Conservation (phyloP, 2,888 invertebrate species). For the Iselma pallidipennis region DNA sequence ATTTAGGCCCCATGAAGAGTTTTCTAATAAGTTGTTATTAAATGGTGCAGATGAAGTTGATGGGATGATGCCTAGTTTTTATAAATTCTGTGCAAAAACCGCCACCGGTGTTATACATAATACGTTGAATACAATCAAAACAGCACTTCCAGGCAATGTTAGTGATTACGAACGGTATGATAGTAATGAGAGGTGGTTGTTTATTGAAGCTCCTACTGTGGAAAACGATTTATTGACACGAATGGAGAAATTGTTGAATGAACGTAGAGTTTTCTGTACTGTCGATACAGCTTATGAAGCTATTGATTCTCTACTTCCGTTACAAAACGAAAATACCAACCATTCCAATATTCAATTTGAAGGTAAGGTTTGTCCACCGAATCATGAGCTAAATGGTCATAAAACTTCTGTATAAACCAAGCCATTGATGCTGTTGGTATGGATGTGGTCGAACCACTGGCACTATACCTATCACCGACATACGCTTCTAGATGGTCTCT, state of each 20-base stretch:
- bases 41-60: slow-evolving; percentile 47
- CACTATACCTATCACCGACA: too few relatives aligned
- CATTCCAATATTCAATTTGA: slow-evolving; percentile 38
- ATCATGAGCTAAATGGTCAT: too few relatives aligned
- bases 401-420: too few relatives aligned
- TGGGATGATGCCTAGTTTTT: slow-evolving; percentile 54
- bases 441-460: too few relatives aligned
- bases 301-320: slow-evolving; percentile 60
- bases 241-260: slow-evolving; percentile 59
- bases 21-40: slow-evolving; percentile 31
- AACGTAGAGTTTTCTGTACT: slow-evolving; percentile 62
- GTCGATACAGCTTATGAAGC: slow-evolving; percentile 67
- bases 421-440: too few relatives aligned
- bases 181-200: slow-evolving; percentile 56
- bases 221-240: slow-evolving; percentile 54
- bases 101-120: slow-evolving; percentile 73
- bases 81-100: slow-evolving; percentile 73
- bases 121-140: slow-evolving; percentile 74
- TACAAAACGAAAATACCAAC: slow-evolving; percentile 31
- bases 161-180: slow-evolving; percentile 50
- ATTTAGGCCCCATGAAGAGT: slow-evolving; percentile 42
- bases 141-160: slow-evolving; percentile 65
- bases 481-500: too few relatives aligned
- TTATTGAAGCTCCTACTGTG: slow-evolving; percentile 55
- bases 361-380: too few relatives aligned